phyloP scores from a whole-genome alignment of 2,797 vertebrate genomes.

The Lutra lutra region DNA sequence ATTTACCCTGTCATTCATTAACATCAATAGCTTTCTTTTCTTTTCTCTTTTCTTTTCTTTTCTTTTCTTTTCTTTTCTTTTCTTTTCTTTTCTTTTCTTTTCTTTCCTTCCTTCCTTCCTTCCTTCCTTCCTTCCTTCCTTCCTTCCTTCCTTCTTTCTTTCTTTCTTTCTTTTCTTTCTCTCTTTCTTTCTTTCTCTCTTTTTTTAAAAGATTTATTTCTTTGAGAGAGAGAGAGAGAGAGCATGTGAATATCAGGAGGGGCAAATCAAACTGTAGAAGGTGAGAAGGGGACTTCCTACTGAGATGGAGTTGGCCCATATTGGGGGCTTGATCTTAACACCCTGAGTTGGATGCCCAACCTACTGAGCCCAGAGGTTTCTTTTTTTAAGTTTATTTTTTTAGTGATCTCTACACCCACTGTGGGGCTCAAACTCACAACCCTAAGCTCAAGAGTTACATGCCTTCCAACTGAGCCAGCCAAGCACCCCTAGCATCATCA shows the following conservation, averaged over 20 bases:
- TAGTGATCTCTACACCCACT: background rate
- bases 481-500: background rate
- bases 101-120: too few relatives aligned
- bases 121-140: too few relatives aligned
- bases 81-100: too few relatives aligned
- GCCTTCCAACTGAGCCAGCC: background rate
- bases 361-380: background rate
- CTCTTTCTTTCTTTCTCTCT: background rate
- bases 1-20: background rate
- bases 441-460: background rate
- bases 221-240: background rate
- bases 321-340: background rate
- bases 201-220: background rate
- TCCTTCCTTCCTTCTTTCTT: too few relatives aligned
- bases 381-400: background rate
- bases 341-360: background rate
- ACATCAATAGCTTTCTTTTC: background rate
- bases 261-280: background rate
- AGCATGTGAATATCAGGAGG: background rate
- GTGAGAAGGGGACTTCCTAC: background rate
- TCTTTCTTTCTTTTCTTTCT: too few relatives aligned
- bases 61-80: too few relatives aligned
- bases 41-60: background rate
- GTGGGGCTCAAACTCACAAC: background rate
- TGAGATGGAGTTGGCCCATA: background rate